Conservation (phyloP, 1,140 invertebrate genomes). For the Musca domestica region DNA sequence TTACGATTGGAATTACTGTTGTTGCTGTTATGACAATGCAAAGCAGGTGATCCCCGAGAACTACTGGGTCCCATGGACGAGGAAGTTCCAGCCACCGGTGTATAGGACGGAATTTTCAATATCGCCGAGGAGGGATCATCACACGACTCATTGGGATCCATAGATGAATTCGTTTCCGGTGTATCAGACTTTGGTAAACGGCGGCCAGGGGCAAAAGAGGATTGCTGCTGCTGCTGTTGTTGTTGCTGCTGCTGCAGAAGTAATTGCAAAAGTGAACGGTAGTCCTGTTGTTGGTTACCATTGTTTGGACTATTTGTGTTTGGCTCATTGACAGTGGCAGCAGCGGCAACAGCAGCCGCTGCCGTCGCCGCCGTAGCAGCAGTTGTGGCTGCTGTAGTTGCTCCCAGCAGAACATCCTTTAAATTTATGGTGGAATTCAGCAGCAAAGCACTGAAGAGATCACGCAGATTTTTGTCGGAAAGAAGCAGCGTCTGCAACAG, state of each 20-base stretch:
- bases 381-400: constrained; percentile 1
- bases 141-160: constrained; percentile 55
- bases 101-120: constrained; percentile 90
- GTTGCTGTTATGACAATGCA: constrained; percentile 24
- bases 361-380: neutral
- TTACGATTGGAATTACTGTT: constrained; percentile 27
- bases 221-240: constrained; percentile 35
- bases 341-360: constrained; percentile 24
- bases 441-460: constrained; percentile 22
- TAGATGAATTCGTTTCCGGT: constrained; percentile 48
- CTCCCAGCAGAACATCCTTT: constrained; percentile 16
- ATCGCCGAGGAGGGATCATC: constrained; percentile 65
- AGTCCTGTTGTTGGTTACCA: constrained; percentile 32
- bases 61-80: constrained; percentile 52
- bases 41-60: constrained; percentile 38
- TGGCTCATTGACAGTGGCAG: constrained; percentile 19
- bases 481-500: constrained; percentile 4
- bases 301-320: constrained; percentile 38
- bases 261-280: constrained; percentile 27
- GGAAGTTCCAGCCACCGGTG: constrained; percentile 63
- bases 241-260: constrained; percentile 39
- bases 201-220: constrained; percentile 36
- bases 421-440: constrained; percentile 27
- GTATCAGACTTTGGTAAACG: constrained; percentile 52
- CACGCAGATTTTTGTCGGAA: constrained; percentile 7